Conservation (phyloP, 2,113 vertebrate genomes). For the Rostratula benghalensis region DNA sequence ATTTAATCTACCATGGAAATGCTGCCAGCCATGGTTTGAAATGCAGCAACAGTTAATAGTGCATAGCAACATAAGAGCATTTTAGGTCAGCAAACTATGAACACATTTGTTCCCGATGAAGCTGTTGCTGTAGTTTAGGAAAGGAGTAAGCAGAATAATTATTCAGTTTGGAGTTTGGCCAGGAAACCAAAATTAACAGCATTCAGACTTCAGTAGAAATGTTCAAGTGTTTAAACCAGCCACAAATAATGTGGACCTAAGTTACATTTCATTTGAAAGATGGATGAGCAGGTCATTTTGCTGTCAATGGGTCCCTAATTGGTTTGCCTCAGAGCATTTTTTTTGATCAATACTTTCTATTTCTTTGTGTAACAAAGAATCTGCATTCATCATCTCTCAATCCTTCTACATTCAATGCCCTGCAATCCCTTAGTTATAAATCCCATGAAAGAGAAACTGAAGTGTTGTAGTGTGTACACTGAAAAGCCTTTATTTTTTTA, state of each 20-base stretch:
- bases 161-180: neutral
- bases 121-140: conserved; percentile 6
- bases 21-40: neutral
- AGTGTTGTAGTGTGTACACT: neutral
- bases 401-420: neutral
- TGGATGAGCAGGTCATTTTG: neutral
- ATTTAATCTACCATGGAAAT: neutral
- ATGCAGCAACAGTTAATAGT: conserved; percentile 9
- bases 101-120: conserved; percentile 21
- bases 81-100: conserved; percentile 37
- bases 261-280: conserved; percentile 7
- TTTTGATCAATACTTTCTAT: conserved; percentile 28
- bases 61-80: conserved; percentile 6
- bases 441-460: neutral
- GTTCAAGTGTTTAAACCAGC: neutral
- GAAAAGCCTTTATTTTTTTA: neutral
- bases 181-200: conserved; percentile 19
- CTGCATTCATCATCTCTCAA: neutral
- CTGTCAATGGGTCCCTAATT: conserved; percentile 1
- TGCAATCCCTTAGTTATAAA: neutral
- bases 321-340: neutral
- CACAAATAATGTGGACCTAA: neutral
- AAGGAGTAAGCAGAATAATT: conserved; percentile 28
- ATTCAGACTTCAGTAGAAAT: neutral
- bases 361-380: conserved; percentile 1